These are phyloP conservation scores for Gephyroberyx darwinii DNA, from an alignment of 2,797 vertebrate genomes.

Conservation along the genomic window DNA sequence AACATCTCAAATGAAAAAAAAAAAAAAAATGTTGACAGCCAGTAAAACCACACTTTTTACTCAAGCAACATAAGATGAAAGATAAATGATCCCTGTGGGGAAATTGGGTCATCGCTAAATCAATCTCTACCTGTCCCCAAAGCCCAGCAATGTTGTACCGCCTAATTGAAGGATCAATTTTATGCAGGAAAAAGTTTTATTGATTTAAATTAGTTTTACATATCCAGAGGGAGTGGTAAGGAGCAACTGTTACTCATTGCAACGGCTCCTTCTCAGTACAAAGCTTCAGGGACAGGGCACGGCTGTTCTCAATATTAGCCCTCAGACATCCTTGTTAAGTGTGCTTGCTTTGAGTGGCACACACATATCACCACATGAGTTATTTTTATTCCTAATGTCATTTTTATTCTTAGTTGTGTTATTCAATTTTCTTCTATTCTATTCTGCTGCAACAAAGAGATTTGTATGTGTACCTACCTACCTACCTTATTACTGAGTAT, in stretches of 20 bases:
- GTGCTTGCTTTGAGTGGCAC: no score
- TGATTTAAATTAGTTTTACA: conserved; percentile 49
- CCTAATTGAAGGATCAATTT: conserved; percentile 19
- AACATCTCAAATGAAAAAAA: conserved; percentile 10
- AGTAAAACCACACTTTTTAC: conserved; percentile 9
- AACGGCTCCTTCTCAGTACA: not conserved
- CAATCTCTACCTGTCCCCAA: conserved; percentile 31
- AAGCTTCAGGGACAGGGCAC: no score
- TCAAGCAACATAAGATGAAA: conserved; percentile 4
- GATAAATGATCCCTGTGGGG: conserved; percentile 10
- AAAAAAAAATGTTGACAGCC: conserved; percentile 4
- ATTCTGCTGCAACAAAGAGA: no score
- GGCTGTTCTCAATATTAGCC: no score
- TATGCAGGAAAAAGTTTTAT: conserved; percentile 41
- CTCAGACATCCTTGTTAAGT: no score
- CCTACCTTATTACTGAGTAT: no score
- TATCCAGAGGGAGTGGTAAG: conserved; percentile 32
- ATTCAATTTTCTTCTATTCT: no score
- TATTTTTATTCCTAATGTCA: no score
- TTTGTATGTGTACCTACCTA: no score
- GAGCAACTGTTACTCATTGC: not conserved
- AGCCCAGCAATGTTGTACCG: conserved; percentile 25
- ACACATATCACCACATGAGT: no score
- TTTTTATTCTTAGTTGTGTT: no score
- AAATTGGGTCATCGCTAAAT: conserved; percentile 47